phyloP scores from a whole-genome alignment of 2,888 invertebrate species.

The Heliconius hortense region DNA sequence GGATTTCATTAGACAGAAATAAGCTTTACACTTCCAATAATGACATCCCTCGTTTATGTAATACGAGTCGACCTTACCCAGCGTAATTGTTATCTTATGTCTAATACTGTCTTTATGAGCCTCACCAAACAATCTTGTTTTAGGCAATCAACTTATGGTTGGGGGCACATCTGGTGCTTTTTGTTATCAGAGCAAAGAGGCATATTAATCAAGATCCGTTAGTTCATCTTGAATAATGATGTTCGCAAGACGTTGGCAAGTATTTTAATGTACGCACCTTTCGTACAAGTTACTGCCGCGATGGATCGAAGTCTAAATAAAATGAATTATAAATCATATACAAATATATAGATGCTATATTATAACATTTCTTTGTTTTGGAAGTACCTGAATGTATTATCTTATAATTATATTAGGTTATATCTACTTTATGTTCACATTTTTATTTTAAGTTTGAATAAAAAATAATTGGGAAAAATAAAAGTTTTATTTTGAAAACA shows the following conservation, averaged over 20 bases:
- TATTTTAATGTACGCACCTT: slow-evolving; percentile 2
- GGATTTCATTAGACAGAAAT: slow-evolving; percentile 31
- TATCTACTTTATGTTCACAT: not conserved
- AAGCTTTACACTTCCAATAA: slow-evolving; percentile 36
- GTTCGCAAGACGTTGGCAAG: not conserved
- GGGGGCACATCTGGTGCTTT: slow-evolving; percentile 19
- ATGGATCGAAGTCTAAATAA: too few relatives aligned
- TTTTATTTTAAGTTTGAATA: not conserved
- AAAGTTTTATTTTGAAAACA: not conserved
- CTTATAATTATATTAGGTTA: too few relatives aligned
- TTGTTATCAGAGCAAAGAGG: slow-evolving; percentile 16
- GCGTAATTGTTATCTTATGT: slow-evolving; percentile 36
- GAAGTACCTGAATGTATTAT: too few relatives aligned
- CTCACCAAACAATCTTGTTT: slow-evolving; percentile 21
- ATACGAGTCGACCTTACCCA: slow-evolving; percentile 26
- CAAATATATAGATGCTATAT: too few relatives aligned
- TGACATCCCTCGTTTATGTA: slow-evolving; percentile 34
- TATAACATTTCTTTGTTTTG: too few relatives aligned
- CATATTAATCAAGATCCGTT: slow-evolving; percentile 26
- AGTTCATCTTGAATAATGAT: slow-evolving; percentile 21
- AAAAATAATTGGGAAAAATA: not conserved
- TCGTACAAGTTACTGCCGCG: not conserved
- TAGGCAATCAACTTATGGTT: slow-evolving; percentile 7
- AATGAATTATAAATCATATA: too few relatives aligned
- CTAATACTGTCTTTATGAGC: slow-evolving; percentile 22